Evolutionary conservation across 2,797 vertebrate species (phyloP).

Genomic region (Poeciliopsis infans): DNA sequence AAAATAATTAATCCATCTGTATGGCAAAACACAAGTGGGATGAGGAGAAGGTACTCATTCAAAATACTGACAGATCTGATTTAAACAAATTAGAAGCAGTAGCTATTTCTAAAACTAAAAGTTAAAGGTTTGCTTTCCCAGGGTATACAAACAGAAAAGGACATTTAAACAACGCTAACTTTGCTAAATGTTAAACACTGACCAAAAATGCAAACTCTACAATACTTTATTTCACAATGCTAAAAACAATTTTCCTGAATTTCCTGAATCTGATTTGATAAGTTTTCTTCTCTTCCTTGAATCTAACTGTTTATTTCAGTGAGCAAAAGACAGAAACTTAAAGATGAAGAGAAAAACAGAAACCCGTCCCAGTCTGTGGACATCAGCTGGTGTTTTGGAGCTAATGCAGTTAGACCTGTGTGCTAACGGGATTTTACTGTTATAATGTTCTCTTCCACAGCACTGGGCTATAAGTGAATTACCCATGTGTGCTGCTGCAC

Average conservation of each 20-base stretch:
- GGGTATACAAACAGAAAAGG: not conserved
- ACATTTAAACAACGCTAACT: not conserved
- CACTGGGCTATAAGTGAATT: conserved; percentile 65
- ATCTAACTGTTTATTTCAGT: not conserved
- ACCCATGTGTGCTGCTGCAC: conserved; percentile 53
- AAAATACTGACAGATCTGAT: no score
- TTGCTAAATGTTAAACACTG: not conserved
- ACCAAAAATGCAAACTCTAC: not conserved
- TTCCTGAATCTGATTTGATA: not conserved
- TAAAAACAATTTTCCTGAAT: not conserved
- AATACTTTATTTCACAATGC: not conserved
- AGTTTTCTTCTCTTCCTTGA: not conserved
- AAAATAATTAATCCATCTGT: no score
- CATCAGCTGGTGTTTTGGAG: conserved; percentile 68
- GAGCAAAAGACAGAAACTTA: conserved; percentile 6
- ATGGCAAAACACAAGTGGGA: no score
- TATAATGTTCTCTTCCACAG: conserved; percentile 61
- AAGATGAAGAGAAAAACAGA: conserved; percentile 9
- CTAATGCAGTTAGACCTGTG: conserved; percentile 75
- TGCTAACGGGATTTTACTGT: conserved; percentile 67
- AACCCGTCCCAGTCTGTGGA: conserved; percentile 28
- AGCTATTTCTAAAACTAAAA: not conserved
- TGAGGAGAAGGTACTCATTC: no score
- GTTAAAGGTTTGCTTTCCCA: not conserved
- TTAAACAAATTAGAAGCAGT: no score